Conservation (phyloP, 2,888 invertebrate genomes). For the Trilocha varians region DNA sequence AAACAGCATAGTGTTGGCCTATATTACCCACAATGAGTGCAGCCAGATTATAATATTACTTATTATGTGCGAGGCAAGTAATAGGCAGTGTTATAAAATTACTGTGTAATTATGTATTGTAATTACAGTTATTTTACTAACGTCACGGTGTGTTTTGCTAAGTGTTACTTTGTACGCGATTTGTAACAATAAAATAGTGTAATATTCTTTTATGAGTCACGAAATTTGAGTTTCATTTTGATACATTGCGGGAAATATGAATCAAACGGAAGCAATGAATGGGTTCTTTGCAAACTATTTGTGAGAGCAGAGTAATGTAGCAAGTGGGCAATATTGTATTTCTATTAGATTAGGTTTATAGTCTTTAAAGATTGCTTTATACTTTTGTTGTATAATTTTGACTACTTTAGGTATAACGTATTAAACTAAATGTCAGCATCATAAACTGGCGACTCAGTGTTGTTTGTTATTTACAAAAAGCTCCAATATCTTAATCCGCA, state of each 20-base stretch:
- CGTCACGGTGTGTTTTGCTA: neutral
- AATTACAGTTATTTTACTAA: neutral
- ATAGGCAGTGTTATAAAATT: neutral
- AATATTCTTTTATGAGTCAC: neutral
- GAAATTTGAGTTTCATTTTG: neutral
- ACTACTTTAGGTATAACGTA: too few relatives aligned
- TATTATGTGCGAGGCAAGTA: neutral
- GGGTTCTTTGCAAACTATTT: neutral
- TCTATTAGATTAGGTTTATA: too few relatives aligned
- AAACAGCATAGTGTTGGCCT: neutral
- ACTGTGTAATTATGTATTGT: neutral
- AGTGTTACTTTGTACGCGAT: neutral
- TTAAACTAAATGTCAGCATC: too few relatives aligned
- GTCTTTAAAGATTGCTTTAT: too few relatives aligned
- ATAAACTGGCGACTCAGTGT: too few relatives aligned
- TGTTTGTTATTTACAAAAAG: too few relatives aligned
- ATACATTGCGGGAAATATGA: neutral
- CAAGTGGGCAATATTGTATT: too few relatives aligned
- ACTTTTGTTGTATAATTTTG: too few relatives aligned
- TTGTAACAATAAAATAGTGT: neutral
- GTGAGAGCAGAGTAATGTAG: neutral
- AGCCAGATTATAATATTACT: too few relatives aligned
- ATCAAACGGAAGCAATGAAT: neutral
- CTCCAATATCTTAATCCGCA: too few relatives aligned
- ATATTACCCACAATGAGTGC: too few relatives aligned